These are phyloP conservation scores for Poeciliopsis gracilis DNA, from an alignment of 2,797 vertebrate species.

Conservation along the genomic window DNA sequence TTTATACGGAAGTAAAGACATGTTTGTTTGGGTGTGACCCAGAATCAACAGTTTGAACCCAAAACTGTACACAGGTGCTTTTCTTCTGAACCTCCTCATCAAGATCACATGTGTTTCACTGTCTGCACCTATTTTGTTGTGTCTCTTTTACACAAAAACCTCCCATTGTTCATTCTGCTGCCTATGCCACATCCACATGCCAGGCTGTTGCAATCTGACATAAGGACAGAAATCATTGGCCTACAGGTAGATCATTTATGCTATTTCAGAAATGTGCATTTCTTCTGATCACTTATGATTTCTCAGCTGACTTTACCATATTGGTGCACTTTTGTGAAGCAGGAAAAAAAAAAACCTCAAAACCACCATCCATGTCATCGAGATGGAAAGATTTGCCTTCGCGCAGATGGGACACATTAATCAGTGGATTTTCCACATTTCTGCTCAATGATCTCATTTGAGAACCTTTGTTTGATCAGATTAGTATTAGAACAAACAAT, in stretches of 20 bases:
- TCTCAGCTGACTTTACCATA: not conserved
- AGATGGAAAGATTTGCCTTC: slow-evolving; percentile 49
- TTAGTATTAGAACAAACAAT: not conserved
- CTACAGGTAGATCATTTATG: not conserved
- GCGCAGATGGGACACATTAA: slow-evolving; percentile 40
- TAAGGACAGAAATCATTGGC: not conserved
- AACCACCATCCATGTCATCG: slow-evolving; percentile 49
- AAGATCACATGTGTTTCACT: not conserved
- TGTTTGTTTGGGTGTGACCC: slow-evolving; percentile 49
- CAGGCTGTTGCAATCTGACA: not conserved
- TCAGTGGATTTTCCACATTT: slow-evolving; percentile 31
- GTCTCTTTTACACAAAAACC: not conserved
- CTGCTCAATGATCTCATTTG: not conserved
- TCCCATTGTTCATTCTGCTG: slow-evolving; percentile 1
- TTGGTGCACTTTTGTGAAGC: not conserved
- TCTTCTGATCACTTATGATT: not conserved
- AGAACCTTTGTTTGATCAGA: not conserved
- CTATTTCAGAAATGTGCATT: not conserved
- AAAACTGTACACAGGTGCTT: slow-evolving; percentile 11
- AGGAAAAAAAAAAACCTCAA: slow-evolving; percentile 26
- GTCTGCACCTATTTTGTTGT: not conserved
- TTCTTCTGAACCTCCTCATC: not conserved
- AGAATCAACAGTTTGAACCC: slow-evolving; percentile 31
- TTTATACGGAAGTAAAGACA: slow-evolving; percentile 57
- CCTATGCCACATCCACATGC: not conserved